These are phyloP conservation scores for Sylvilagus floridanus DNA, from an alignment of 2,797 vertebrate species.

Conservation along the genomic window DNA sequence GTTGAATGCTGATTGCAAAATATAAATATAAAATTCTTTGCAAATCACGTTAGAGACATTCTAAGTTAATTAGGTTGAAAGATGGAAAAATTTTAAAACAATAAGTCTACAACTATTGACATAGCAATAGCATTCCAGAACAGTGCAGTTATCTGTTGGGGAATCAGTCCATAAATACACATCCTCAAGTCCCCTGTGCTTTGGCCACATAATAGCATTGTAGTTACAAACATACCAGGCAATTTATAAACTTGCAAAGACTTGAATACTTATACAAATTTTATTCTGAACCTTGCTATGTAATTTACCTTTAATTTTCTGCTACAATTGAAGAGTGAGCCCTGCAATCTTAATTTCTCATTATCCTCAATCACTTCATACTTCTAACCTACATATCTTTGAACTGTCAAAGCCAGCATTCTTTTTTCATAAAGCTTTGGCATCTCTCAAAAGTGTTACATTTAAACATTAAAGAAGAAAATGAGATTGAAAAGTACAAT, in stretches of 20 bases:
- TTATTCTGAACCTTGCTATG: conserved; percentile 67
- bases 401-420: conserved; percentile 47
- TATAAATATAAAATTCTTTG: conserved; percentile 80
- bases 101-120: conserved; percentile 74
- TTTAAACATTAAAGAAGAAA: conserved; percentile 69
- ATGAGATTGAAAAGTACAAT: conserved; percentile 52
- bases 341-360: conserved; percentile 66
- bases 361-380: conserved; percentile 61
- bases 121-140: conserved; percentile 68
- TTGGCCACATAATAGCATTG: conserved; percentile 35
- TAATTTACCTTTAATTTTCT: conserved; percentile 76
- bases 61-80: conserved; percentile 85
- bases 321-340: conserved; percentile 61
- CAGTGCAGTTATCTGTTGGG: conserved; percentile 68
- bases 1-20: conserved; percentile 83
- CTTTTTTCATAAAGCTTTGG: conserved; percentile 57
- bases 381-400: conserved; percentile 58
- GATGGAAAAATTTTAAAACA: conserved; percentile 80
- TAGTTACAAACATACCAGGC: conserved; percentile 66
- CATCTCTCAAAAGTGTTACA: conserved; percentile 63
- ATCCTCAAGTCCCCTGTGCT: conserved; percentile 64
- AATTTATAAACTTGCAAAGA: conserved; percentile 76
- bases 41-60: conserved; percentile 82
- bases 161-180: conserved; percentile 76
- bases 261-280: conserved; percentile 55